Base-by-base conservation (phyloP, 2,113 vertebrate species). In the Otolemur garnettii region DNA sequence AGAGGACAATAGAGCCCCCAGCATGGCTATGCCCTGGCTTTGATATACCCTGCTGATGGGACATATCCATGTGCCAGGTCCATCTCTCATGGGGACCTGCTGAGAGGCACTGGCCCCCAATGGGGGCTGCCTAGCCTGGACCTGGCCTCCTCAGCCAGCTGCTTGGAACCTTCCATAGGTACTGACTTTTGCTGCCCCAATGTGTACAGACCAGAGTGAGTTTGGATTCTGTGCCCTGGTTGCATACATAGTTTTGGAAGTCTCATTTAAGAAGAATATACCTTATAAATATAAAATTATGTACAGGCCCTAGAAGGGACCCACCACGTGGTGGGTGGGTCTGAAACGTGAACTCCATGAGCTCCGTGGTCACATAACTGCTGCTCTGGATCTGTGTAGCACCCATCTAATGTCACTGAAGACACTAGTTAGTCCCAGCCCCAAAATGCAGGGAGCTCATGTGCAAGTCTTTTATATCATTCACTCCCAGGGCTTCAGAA, bases 11-110 rank as follows among this genome's bases (percentile, higher is more conserved):
- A 30, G 22, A 81, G 50, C 74, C 71, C 71, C 77, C 57, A 8
- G 0, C 26, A 12, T 0, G 0, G 5, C 26, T 59, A 0, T 57
- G 53, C 5, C 74, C 64, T 79, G 81, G 7, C 6, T 13, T 5
- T 15, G 42, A 7, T n/a, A 5, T 50, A n/a, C n/a, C 24, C 5
- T 15, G 28, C 45, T 55, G 9, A 0, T 42, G 53, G 14, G 19
- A 45, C 55, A 62, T 18, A 17, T 30, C 74, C 30, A 10, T 0
- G 0, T 9, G 21, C 74, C 22, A 30, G n/a, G 21, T 64, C 3
- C 69, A 78, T 19, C 33, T 77, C 75, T 69, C 22, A 0, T 13
- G 55, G n/a, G 71, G 79, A 7, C 55, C 35, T 83, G 30, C 68
- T 50, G 33, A 35, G 7, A 15, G n/a, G 12, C 12, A 2, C 17